Evolutionary conservation across 2,797 vertebrate genomes (phyloP), one percentile per base, ranked within the genome.

Genomic region (Lophius americanus): DNA sequence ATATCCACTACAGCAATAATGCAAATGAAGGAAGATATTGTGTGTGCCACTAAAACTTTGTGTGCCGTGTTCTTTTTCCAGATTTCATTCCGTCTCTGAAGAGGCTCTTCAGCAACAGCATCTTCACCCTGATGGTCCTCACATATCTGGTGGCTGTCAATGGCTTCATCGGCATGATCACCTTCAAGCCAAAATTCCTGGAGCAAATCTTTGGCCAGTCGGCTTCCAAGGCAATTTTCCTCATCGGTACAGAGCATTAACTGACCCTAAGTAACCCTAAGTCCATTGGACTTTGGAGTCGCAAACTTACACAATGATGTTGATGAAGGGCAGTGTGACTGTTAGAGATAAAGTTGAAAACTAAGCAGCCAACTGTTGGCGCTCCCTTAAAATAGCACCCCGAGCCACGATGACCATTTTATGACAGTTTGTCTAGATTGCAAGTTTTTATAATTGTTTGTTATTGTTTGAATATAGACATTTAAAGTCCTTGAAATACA

Each of bases 121-220:
- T 98, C 67, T 99, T 89, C 72, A 37, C 90, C 9, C 73, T 98
- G 48, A 93, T 96, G 71, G 79, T 98, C 81, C 93, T 94, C 76
- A 93, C 94, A 9, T 89, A 94, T 59, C 89, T 96, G 2, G 80
- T 97, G 76, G 89, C 91, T 9, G 94, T 98, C 69, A 99, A 96
- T 33, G 95, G 95, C 70, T 94, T 98, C 73, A 95, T 99, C 32
- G 98, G 98, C 73, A 93, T 98, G 95, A 95, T 99, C 77, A 99
- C 97, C 0, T 99, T 98, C 68, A 98, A 98, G 72, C 95, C 97
- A 0, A 99, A 99, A 79, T 98, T 92, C 70, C 92, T 99, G 76
- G 98, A 99, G 41, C 97, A 98, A 48, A 86, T 94, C 46, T 99
- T 94, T 1, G 96, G 96, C 32, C 96, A 98, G 76, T 94, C 96